These are phyloP conservation scores for Poeciliopsis prolifica DNA, from an alignment of 2,113 vertebrate genomes.

Conservation along the genomic window DNA sequence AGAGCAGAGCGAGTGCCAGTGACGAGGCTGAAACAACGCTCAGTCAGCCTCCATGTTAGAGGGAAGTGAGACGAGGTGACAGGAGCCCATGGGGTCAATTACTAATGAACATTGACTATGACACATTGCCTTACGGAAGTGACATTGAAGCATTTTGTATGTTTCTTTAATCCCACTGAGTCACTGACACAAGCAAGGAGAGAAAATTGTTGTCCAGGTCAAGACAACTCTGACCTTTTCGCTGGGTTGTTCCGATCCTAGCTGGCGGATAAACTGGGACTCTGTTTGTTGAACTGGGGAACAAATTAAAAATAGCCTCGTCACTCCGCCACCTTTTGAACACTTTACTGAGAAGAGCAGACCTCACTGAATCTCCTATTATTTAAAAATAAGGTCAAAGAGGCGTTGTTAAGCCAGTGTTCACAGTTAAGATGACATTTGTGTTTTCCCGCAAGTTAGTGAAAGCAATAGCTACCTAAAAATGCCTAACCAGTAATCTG, in stretches of 20 bases:
- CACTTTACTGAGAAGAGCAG: not conserved
- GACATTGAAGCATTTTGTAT: conserved; percentile 28
- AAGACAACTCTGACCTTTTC: not conserved
- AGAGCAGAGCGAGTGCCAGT: conserved; percentile 59
- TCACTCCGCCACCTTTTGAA: not conserved
- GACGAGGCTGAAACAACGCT: conserved; percentile 52
- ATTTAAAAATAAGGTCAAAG: not conserved
- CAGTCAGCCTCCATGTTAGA: conserved; percentile 35
- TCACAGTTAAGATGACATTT: too few relatives aligned
- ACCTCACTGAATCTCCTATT: not conserved
- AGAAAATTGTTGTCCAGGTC: conserved; percentile 10
- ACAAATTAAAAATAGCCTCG: not conserved
- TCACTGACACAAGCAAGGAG: conserved; percentile 2
- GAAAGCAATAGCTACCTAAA: not conserved
- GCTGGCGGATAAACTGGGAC: not conserved
- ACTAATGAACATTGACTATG: conserved; percentile 40
- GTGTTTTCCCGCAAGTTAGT: not conserved
- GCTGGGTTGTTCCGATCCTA: not conserved
- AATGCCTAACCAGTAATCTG: not conserved
- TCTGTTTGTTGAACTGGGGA: not conserved
- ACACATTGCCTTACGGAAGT: conserved; percentile 30
- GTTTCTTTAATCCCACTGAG: conserved; percentile 9
- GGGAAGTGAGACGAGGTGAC: conserved; percentile 51
- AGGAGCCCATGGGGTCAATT: conserved; percentile 62
- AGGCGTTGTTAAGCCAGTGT: not conserved